These are phyloP conservation scores for Fragum sueziense DNA, from an alignment of 2,888 invertebrate genomes.

Conservation along the genomic window DNA sequence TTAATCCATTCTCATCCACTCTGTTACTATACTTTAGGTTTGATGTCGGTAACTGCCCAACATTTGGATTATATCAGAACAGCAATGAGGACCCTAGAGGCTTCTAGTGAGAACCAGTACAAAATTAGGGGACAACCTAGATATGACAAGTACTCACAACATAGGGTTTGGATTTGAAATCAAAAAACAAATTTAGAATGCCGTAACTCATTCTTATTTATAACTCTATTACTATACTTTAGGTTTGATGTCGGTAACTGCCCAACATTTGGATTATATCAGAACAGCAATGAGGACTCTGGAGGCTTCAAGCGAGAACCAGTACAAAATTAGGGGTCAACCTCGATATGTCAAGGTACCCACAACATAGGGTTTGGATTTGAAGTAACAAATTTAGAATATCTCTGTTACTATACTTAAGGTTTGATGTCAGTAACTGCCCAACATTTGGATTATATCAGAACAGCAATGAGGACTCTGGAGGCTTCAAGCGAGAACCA, in stretches of 20 bases:
- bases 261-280: constrained; percentile 79
- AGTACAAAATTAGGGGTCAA: constrained; percentile 79
- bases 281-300: constrained; percentile 75
- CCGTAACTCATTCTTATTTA: no score
- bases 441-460: constrained; percentile 79
- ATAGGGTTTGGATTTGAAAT: no score
- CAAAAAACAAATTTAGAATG: no score
- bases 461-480: constrained; percentile 76
- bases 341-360: constrained; percentile 59
- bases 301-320: constrained; percentile 73
- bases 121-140: constrained; percentile 78
- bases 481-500: constrained; percentile 76
- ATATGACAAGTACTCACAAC: constrained; percentile 79
- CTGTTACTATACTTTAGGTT: no score
- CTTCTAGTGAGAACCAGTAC: constrained; percentile 77
- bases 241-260: constrained; percentile 80
- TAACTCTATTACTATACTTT: no score
- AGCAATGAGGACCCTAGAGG: constrained; percentile 75
- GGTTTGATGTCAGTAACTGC: constrained; percentile 80
- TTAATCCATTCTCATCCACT: no score
- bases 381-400: no score
- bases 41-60: constrained; percentile 80
- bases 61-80: constrained; percentile 78
- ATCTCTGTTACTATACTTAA: no score
- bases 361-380: no score